Percentiles rank a stretch among this genome's conserved stretches.
Conservation (phyloP, 2,113 vertebrate genomes). For the Apus apus region DNA sequence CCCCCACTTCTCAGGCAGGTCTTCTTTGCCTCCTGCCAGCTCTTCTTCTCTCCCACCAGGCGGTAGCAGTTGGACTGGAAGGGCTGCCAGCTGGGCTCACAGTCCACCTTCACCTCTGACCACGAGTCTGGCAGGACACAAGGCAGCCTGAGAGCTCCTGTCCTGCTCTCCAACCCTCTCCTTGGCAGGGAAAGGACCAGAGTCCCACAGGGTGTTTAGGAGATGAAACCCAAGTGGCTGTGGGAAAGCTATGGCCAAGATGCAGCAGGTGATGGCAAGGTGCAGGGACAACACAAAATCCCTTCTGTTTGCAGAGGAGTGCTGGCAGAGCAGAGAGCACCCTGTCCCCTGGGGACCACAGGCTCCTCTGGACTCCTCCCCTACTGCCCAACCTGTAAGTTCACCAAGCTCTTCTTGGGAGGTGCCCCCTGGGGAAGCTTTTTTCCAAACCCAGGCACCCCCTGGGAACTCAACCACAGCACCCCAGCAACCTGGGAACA, state of each 20-base stretch:
- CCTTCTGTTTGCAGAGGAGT: background rate
- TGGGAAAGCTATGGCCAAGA: background rate
- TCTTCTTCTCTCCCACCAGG: conserved; percentile 84
- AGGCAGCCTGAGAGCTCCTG: background rate
- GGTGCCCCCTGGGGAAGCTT: background rate
- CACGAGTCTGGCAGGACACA: conserved; percentile 68
- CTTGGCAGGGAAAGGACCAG: background rate
- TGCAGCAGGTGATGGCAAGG: fast-evolving
- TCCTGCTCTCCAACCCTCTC: background rate
- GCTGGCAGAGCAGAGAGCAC: background rate
- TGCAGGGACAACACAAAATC: background rate
- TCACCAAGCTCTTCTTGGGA: fast-evolving
- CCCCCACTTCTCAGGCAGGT: conserved; percentile 87
- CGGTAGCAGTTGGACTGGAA: conserved; percentile 95
- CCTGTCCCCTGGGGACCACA: fast-evolving
- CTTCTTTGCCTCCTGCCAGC: conserved; percentile 89
- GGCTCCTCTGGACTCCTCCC: background rate
- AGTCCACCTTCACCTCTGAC: conserved; percentile 84
- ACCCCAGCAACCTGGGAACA: background rate
- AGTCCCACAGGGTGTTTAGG: background rate
- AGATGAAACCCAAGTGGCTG: background rate
- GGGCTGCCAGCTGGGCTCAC: conserved; percentile 90
- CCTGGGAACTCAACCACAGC: background rate
- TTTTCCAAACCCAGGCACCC: background rate
- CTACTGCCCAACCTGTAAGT: background rate